phyloP scores from a whole-genome alignment of 1,140 invertebrate species.

The Pogonomyrmex barbatus region DNA sequence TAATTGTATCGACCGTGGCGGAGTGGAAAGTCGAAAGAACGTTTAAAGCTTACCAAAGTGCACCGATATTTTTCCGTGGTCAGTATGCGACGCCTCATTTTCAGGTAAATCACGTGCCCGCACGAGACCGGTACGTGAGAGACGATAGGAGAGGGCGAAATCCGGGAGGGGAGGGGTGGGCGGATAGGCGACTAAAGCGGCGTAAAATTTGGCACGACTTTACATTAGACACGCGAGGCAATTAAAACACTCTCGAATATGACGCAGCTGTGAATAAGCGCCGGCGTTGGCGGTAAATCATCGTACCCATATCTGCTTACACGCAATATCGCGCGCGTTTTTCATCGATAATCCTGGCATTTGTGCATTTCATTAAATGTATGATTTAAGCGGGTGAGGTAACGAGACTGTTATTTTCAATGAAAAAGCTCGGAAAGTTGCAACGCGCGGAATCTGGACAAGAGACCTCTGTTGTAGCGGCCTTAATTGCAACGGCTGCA shows the following conservation, averaged over 20 bases:
- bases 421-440: neutral
- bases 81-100: constrained; percentile 50
- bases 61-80: constrained; percentile 61
- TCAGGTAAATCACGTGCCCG: constrained; percentile 65
- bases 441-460: constrained; percentile 20
- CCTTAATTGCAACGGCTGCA: constrained; percentile 40
- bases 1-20: constrained; percentile 59
- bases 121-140: neutral
- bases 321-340: constrained; percentile 51
- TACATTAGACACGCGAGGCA: constrained; percentile 47
- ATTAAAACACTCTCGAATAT: constrained; percentile 59
- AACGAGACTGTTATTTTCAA: constrained; percentile 52
- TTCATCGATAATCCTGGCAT: constrained; percentile 53
- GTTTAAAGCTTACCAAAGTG: constrained; percentile 40
- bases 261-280: constrained; percentile 45
- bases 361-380: constrained; percentile 57
- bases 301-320: constrained; percentile 23
- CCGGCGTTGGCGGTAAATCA: constrained; percentile 31
- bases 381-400: constrained; percentile 17
- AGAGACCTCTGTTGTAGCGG: constrained; percentile 1
- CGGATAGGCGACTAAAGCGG: constrained; percentile 29
- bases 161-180: no score
- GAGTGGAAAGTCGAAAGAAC: constrained; percentile 13
- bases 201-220: constrained; percentile 53
- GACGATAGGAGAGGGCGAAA: neutral